Evolutionary conservation across 2,797 vertebrate species (phyloP).

Genomic region (Silurus aristotelis): DNA sequence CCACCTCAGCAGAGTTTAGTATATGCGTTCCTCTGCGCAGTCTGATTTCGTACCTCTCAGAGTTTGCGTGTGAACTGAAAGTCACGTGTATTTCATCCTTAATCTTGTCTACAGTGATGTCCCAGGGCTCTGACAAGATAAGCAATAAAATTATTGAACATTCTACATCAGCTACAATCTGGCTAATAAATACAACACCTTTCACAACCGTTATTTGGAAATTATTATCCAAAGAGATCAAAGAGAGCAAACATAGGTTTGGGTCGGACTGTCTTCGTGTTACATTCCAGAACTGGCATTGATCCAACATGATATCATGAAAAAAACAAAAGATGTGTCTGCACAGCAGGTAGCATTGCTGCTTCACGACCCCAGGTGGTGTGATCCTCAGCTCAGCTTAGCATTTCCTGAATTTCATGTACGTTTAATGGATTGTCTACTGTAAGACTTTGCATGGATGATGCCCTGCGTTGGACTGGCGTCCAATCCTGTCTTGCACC

Average conservation of each 20-base stretch:
- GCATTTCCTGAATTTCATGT: neutral
- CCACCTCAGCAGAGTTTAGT: neutral
- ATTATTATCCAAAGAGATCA: neutral
- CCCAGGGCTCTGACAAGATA: neutral
- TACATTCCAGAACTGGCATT: neutral
- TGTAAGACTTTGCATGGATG: neutral
- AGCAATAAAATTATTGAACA: neutral
- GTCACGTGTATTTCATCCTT: constrained; percentile 13
- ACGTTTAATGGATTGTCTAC: neutral
- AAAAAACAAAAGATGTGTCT: neutral
- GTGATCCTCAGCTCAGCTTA: neutral
- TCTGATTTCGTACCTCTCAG: neutral
- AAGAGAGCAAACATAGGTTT: neutral
- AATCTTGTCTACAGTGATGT: neutral
- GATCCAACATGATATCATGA: neutral
- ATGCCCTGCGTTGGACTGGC: neutral
- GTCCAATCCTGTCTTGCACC: neutral
- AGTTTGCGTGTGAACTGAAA: neutral
- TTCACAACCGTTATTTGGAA: neutral
- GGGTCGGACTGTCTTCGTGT: neutral
- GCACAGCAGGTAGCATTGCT: neutral
- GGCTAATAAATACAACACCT: neutral
- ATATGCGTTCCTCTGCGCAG: neutral
- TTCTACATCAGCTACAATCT: neutral
- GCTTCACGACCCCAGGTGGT: neutral